These are phyloP conservation scores for Thalassarche chlororhynchos DNA, from an alignment of 2,113 vertebrate genomes.

Conservation along the genomic window DNA sequence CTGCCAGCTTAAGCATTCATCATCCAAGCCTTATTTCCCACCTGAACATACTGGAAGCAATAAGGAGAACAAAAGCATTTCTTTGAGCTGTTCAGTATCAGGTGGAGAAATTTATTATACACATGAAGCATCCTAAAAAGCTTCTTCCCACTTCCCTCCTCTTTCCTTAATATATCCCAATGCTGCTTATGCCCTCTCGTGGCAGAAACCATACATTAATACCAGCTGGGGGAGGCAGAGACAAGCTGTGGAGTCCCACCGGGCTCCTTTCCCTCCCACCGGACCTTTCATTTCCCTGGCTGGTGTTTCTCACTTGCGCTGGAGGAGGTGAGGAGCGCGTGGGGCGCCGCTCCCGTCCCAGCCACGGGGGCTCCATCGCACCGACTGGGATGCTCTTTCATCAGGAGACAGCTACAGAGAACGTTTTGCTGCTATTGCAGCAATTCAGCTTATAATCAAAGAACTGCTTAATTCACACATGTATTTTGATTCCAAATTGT, in stretches of 20 bases:
- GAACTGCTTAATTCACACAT: background rate
- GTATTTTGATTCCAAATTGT: background rate
- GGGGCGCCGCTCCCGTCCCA: background rate
- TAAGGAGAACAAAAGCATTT: background rate
- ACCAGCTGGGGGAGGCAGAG: background rate
- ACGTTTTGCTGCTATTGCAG: background rate
- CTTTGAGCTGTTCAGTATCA: background rate
- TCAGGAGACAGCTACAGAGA: background rate
- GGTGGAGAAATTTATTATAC: background rate
- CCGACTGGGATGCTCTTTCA: background rate
- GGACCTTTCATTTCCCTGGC: background rate
- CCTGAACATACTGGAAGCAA: background rate
- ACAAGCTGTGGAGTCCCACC: background rate
- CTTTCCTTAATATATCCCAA: background rate
- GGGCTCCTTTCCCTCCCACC: accelerated
- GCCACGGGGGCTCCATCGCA: background rate
- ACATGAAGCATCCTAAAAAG: background rate
- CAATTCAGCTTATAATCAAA: background rate
- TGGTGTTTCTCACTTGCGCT: background rate
- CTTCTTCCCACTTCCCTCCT: background rate
- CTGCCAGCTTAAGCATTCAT: background rate
- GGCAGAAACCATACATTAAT: background rate
- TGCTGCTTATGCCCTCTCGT: slow-evolving; percentile 56
- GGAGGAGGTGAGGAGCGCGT: background rate
- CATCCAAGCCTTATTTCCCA: background rate